A percentile compares a stretch with the other conserved stretches of the same genome.
Evolutionary conservation across 2,888 invertebrate species (phyloP).

Genomic region (Caenorhabditis drosophilae): DNA sequence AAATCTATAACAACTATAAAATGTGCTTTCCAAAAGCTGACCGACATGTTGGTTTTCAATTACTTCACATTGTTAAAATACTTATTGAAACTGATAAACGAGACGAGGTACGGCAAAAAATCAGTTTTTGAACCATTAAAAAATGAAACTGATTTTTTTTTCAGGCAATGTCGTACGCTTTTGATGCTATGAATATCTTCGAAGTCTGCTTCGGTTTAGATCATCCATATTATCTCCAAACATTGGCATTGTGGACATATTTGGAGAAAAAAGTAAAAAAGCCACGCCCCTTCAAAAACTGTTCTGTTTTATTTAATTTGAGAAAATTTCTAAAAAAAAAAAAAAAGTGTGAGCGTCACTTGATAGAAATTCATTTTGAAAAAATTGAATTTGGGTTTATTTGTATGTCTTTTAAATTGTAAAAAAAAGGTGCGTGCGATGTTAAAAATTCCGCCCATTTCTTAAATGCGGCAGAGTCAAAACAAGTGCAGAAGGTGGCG

Average conservation of each 20-base stretch:
- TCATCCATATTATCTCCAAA: constrained; percentile 68
- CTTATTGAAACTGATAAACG: constrained; percentile 58
- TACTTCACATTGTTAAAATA: constrained; percentile 62
- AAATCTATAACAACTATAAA: constrained; percentile 64
- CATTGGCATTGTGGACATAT: constrained; percentile 67
- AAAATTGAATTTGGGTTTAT: too few species aligned
- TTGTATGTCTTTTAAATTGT: too few species aligned
- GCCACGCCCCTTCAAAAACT: too few species aligned
- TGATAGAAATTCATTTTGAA: too few species aligned
- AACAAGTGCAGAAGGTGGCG: too few species aligned
- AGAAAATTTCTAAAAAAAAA: too few species aligned
- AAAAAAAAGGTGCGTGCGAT: too few species aligned
- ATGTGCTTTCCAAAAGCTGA: constrained; percentile 67
- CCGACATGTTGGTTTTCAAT: constrained; percentile 65
- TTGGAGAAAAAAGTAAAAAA: constrained; percentile 62
- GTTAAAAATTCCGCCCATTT: too few species aligned
- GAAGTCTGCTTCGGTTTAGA: constrained; percentile 67
- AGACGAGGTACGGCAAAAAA: constrained; percentile 41
- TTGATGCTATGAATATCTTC: constrained; percentile 69
- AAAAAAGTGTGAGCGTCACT: too few species aligned
- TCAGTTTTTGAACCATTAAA: neutral
- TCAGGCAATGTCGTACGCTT: constrained; percentile 64
- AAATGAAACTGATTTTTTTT: constrained; percentile 1
- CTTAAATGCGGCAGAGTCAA: too few species aligned
- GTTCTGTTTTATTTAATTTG: too few species aligned